Evolutionary conservation across 2,797 vertebrate species (phyloP).

Genomic region (Oophaga sylvatica): DNA sequence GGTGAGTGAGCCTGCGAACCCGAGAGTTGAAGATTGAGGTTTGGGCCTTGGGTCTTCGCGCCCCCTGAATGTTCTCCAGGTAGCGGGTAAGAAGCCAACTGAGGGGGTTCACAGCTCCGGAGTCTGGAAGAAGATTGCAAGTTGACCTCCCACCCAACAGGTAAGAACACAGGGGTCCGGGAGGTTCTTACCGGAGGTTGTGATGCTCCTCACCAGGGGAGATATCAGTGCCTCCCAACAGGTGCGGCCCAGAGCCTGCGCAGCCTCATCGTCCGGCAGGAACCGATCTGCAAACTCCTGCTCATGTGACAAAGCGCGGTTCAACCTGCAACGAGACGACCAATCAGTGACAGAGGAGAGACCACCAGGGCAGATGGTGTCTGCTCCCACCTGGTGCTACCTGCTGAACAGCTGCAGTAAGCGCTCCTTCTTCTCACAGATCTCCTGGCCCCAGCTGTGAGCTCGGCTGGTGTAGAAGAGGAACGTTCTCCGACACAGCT

Average conservation of each 20-base stretch:
- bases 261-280: conserved; percentile 86
- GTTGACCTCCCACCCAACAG: background rate
- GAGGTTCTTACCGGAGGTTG: conserved; percentile 75
- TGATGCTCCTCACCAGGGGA: conserved; percentile 86
- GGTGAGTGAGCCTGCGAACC: conserved; percentile 85
- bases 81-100: conserved; percentile 88
- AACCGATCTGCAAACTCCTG: conserved; percentile 91
- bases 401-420: conserved; percentile 90
- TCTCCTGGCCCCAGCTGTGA: conserved; percentile 90
- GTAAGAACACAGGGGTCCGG: no score
- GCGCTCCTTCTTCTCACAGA: conserved; percentile 77
- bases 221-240: conserved; percentile 94
- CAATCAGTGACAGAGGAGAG: background rate
- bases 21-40: conserved; percentile 81
- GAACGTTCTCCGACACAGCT: conserved; percentile 88
- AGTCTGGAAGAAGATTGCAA: conserved; percentile 64
- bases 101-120: conserved; percentile 76
- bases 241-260: conserved; percentile 83
- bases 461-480: conserved; percentile 91
- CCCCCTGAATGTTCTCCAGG: conserved; percentile 74
- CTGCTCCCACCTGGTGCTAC: conserved; percentile 65
- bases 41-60: conserved; percentile 65
- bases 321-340: conserved; percentile 77
- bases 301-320: conserved; percentile 86
- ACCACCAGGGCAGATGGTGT: background rate